Evolutionary conservation across 2,113 vertebrate species (phyloP), one percentile per base, ranked within the genome.

Genomic region (Murina feae): DNA sequence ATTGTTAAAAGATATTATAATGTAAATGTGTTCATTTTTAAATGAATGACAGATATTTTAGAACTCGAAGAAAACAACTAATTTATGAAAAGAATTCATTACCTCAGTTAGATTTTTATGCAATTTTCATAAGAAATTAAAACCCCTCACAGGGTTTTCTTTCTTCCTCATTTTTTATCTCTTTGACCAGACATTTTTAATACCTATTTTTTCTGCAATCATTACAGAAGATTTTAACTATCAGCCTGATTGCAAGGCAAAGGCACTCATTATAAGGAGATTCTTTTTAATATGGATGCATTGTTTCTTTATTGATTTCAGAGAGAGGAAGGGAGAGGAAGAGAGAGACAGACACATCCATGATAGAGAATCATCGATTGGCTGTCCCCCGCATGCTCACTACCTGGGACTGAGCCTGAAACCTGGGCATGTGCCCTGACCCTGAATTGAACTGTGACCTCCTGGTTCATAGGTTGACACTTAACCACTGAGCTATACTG

Each of bases 91-190:
- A 90, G 68, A 74, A n/a, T 42, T 58, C 18, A 84, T 91, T 88
- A 79, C 16, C 23, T 72, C 25, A 94, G 16, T 21, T 75, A 90
- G 32, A 95, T 74, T 91, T 63, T 85, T 86, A 72, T 37, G 9
- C 44, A 93, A 66, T 94, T 96, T 95, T 87, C 85, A 91, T 97
- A 96, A 94, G 47, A 96, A 96, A 96, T 55, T 96, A 96, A 96
- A 96, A 84, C 5, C 39, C 35, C 25, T 96, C 81, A 97, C 23
- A 78, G n/a, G 28, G 96, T 96, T 87, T 96, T 92, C 35, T 78
- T 75, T 66, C 44, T 39, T 74, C 37, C 39, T 65, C 35, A 60
- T 65, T 72, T 96, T 81, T 83, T 3, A 60, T 49, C 28, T 35
- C 20, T 92, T 79, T 87, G 30, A 42, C 23, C 10, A 80, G 5